These are phyloP conservation scores for Drosophila bifasciata DNA, from an alignment of 1,140 invertebrate genomes.

Conservation along the genomic window DNA sequence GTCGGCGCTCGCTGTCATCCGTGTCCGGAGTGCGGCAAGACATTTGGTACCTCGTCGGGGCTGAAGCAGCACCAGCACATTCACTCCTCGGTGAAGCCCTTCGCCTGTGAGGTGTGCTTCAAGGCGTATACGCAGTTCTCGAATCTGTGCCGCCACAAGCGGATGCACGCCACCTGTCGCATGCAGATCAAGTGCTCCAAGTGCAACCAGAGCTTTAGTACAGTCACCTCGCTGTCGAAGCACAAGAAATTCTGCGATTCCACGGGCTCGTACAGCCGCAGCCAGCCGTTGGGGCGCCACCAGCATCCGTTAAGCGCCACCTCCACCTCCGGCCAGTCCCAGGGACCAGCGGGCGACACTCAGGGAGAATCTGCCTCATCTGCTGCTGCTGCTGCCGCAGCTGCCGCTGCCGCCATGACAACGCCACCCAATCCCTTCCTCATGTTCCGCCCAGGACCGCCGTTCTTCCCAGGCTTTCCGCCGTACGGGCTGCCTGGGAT, in stretches of 20 bases:
- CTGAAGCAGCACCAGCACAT: conserved; percentile 99
- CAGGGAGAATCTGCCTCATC: conserved; percentile 20
- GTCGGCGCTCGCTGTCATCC: conserved; percentile 96
- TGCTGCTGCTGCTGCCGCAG: conserved; percentile 18
- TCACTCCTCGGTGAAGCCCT: conserved; percentile 99
- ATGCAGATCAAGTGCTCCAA: conserved; percentile 95
- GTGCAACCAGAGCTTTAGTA: conserved; percentile 96
- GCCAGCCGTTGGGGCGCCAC: conserved; percentile 21
- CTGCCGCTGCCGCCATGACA: conserved; percentile 83
- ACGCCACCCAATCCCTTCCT: conserved; percentile 87
- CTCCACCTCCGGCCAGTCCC: conserved; percentile 9
- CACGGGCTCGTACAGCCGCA: conserved; percentile 81
- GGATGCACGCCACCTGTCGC: conserved; percentile 97
- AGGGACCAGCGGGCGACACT: conserved; percentile 16
- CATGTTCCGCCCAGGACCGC: conserved; percentile 85
- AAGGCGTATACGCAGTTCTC: conserved; percentile 99
- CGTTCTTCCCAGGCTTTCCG: conserved; percentile 85
- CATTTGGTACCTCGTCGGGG: conserved; percentile 98
- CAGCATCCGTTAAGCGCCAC: conserved; percentile 14
- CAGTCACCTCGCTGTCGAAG: conserved; percentile 92
- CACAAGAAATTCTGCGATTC: conserved; percentile 94
- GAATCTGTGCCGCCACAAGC: conserved; percentile 99
- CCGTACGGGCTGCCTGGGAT: conserved; percentile 82
- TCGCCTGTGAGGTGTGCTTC: conserved; percentile 96
- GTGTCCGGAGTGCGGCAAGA: conserved; percentile 98